Percentiles rank a stretch among this genome's conserved stretches.
Conservation (phyloP, 2,888 invertebrate genomes). For the Diabrotica balteata region DNA sequence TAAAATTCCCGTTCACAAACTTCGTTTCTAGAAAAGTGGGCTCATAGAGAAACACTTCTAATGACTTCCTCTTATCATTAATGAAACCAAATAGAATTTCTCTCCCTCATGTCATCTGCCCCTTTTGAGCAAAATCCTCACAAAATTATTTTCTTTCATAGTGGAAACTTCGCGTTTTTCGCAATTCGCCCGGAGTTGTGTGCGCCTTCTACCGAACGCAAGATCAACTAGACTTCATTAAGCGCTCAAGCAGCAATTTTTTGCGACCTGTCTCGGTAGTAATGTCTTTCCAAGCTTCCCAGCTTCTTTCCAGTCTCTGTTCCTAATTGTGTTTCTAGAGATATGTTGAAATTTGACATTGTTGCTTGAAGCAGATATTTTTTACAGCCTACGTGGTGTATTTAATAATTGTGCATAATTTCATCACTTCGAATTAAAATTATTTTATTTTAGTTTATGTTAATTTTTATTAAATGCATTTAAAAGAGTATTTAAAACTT, state of each 20-base stretch:
- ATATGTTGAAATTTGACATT: constrained; percentile 29
- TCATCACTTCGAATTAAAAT: too few relatives aligned
- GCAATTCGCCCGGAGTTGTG: constrained; percentile 20
- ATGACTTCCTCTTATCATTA: constrained; percentile 19
- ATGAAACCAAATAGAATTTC: constrained; percentile 22
- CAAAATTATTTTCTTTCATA: constrained; percentile 29
- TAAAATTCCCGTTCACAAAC: neutral
- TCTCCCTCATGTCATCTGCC: constrained; percentile 22
- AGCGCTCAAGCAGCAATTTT: constrained; percentile 26
- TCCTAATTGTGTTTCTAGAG: constrained; percentile 34
- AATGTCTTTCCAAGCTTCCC: constrained; percentile 27
- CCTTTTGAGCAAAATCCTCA: constrained; percentile 21
- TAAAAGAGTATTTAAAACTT: too few relatives aligned
- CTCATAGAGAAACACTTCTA: constrained; percentile 5
- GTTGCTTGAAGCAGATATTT: constrained; percentile 18
- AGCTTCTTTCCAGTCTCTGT: constrained; percentile 20
- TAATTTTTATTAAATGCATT: too few relatives aligned
- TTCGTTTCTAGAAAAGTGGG: neutral
- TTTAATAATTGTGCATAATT: neutral
- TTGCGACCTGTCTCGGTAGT: constrained; percentile 25
- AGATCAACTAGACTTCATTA: constrained; percentile 28
- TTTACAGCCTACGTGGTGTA: constrained; percentile 7
- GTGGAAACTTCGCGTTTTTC: constrained; percentile 19
- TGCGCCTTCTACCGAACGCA: constrained; percentile 14
- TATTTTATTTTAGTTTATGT: too few relatives aligned